phyloP scores from a whole-genome alignment of 1,140 invertebrate species.

The Formica selysi region DNA sequence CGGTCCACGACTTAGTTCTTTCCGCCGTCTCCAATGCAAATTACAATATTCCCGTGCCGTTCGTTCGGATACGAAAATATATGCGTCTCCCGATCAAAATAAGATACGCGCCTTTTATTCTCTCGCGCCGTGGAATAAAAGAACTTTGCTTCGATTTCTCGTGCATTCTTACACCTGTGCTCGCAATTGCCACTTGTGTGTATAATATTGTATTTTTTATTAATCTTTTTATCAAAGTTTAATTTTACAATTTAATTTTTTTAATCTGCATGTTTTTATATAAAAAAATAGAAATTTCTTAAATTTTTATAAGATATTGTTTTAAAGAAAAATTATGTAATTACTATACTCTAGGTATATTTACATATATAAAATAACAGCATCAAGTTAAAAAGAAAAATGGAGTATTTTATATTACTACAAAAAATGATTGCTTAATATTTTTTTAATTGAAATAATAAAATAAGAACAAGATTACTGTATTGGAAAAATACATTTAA shows the following conservation, averaged over 20 bases:
- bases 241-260: conserved; percentile 2
- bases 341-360: neutral
- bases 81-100: conserved; percentile 83
- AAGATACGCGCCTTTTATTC: conserved; percentile 64
- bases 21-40: conserved; percentile 84
- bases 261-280: neutral
- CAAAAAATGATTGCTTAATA: neutral
- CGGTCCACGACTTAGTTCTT: conserved; percentile 82
- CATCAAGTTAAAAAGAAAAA: neutral
- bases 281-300: neutral
- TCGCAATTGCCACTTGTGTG: neutral
- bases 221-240: neutral
- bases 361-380: neutral
- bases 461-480: neutral
- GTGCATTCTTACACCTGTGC: conserved; percentile 2
- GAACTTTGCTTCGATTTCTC: neutral
- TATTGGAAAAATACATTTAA: conserved; percentile 9
- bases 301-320: conserved; percentile 1
- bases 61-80: conserved; percentile 85
- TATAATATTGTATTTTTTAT: neutral
- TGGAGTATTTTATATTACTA: neutral
- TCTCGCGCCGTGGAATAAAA: conserved; percentile 13
- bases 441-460: neutral
- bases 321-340: neutral
- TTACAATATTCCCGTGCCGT: conserved; percentile 85